A percentile compares a stretch with the other conserved stretches of the same genome.
These are phyloP conservation scores for Gymnarchus niloticus DNA, from an alignment of 2,113 vertebrate species.

Conservation along the genomic window DNA sequence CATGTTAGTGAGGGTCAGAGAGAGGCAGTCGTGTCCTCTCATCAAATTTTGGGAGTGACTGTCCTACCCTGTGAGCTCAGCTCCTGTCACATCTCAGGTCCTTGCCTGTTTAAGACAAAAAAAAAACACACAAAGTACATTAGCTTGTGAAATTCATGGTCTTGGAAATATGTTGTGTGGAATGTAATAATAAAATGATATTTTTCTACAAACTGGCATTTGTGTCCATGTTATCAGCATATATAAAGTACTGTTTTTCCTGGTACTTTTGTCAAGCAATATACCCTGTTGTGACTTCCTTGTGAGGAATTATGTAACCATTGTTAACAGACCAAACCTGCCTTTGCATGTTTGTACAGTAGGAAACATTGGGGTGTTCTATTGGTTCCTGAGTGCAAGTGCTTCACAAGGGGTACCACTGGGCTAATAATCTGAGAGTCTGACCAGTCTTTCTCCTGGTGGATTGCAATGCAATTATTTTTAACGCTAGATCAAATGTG, in stretches of 20 bases:
- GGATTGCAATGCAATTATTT: neutral
- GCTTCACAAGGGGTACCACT: neutral
- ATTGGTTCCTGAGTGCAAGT: neutral
- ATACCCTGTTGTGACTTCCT: neutral
- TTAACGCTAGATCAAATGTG: neutral
- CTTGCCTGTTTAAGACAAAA: constrained; percentile 50
- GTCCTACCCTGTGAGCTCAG: constrained; percentile 34
- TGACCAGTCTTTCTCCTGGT: neutral
- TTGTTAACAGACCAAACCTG: neutral
- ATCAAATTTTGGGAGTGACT: constrained; percentile 43
- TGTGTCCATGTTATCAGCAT: constrained; percentile 47
- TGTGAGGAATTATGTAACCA: neutral
- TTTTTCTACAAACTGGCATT: constrained; percentile 86
- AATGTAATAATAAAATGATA: constrained; percentile 97
- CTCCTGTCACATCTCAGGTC: constrained; percentile 47
- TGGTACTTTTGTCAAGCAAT: neutral
- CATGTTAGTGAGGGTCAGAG: neutral
- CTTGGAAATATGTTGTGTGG: constrained; percentile 83
- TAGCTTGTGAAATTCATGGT: constrained; percentile 79
- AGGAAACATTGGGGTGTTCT: neutral
- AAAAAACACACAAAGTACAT: constrained; percentile 51
- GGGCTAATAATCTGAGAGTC: no score
- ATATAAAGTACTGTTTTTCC: neutral
- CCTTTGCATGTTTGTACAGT: neutral
- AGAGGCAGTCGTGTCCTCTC: constrained; percentile 33